Evolutionary conservation across 2,888 invertebrate genomes (phyloP), one percentile per base, ranked within the genome.

Genomic region (Thecocarcelia acutangulata): DNA sequence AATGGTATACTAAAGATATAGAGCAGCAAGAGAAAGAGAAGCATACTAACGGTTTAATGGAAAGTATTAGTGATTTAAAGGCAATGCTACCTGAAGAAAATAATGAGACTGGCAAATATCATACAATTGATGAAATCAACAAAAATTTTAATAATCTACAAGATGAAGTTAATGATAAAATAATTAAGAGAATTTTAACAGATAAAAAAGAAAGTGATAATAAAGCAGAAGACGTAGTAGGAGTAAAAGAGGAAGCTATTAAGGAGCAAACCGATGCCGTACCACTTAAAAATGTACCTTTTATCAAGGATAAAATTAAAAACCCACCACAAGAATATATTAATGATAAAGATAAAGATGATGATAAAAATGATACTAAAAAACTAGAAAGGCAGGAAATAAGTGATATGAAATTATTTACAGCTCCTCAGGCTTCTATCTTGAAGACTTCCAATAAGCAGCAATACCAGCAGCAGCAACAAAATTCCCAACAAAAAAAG

Each of bases 1-100:
- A 52, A 77, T 44, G 44, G 13, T 21, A 8, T 42, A 33, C 33
- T 54, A 58, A 76, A 17, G 42, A 76, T 66, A 42, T 77, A 17
- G 64, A 81, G 33, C 3, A 33, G 33, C 33, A 33, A 9, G 33
- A 72, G 33, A 54, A 46, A 56, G 63, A 54, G 37, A 0, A 83
- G 64, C 83, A 86, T 87, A 85, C 86, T 33, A 33, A 33, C 85
- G 87, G 87, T 85, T 85, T 88, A 86, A 88, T 90, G 87, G 88
- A 88, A 87, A 90, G 90, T 89, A 90, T 90, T 88, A 89, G 87
- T 87, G 90, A 90, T 87, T 87, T 90, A 86, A 90, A 89, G 85
- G 90, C 88, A 87, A 90, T 89, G 88, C 87, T 90, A 89, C 89
- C 90, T 87, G 88, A 89, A 87, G 76, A 77, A 84, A 87, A 87